Percentiles rank a stretch among this genome's conserved stretches.
These are phyloP conservation scores for Lasioglossum oenotherae DNA, from an alignment of 2,888 invertebrate species.

Conservation along the genomic window DNA sequence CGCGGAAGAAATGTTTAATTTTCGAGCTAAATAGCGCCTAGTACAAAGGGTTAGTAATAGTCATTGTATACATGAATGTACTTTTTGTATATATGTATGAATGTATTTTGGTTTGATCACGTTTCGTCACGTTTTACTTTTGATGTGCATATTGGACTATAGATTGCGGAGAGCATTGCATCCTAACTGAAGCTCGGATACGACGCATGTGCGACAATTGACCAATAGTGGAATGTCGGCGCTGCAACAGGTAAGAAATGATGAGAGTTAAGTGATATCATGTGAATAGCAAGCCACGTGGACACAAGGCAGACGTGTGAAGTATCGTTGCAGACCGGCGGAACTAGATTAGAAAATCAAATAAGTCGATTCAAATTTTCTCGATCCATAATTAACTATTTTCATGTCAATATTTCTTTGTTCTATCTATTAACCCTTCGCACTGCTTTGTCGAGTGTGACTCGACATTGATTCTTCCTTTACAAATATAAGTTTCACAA, in stretches of 20 bases:
- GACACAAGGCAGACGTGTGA: background rate
- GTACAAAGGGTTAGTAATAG: no score
- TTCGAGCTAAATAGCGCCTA: no score
- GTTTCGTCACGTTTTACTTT: background rate
- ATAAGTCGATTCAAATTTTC: background rate
- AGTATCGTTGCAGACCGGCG: background rate
- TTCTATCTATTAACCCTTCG: no score
- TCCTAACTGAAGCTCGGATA: constrained; percentile 18
- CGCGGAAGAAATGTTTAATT: no score
- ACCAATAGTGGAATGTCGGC: constrained; percentile 56
- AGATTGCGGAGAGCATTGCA: constrained; percentile 18
- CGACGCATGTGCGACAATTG: constrained; percentile 59
- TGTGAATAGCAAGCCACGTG: constrained; percentile 40
- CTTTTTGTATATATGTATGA: no score
- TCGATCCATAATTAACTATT: no score
- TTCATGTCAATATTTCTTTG: no score
- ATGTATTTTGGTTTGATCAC: no score
- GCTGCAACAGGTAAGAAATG: constrained; percentile 67
- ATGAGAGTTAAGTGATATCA: constrained; percentile 42
- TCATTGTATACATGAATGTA: no score
- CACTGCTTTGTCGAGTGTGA: no score
- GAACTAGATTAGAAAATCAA: background rate
- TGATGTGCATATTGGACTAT: constrained; percentile 7
- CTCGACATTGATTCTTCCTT: no score
- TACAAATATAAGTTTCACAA: no score